These are phyloP conservation scores for Machimus rusticus DNA, from an alignment of 2,888 invertebrate species.

Conservation along the genomic window DNA sequence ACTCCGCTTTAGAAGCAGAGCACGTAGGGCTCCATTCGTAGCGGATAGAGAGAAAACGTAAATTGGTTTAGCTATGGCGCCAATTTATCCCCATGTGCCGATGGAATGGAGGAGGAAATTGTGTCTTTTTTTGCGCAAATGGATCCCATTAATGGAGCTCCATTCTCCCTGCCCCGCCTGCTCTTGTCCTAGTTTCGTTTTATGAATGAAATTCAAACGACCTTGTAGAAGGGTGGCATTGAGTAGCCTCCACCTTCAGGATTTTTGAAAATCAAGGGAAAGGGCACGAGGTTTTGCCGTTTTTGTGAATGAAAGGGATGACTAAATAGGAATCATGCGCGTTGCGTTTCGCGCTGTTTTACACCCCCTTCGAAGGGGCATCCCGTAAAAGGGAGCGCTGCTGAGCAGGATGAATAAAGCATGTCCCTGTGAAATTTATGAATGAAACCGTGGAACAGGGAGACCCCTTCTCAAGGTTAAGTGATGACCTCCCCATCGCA, in stretches of 20 bases:
- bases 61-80: constrained; percentile 9
- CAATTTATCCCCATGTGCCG: neutral
- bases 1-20: neutral
- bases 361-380: neutral
- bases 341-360: constrained; percentile 21
- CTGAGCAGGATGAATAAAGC: neutral
- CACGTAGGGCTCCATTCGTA: neutral
- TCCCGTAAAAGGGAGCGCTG: neutral
- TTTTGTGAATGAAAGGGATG: constrained; percentile 13
- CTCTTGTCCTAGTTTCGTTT: constrained; percentile 25
- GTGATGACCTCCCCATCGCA: neutral
- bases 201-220: constrained; percentile 46
- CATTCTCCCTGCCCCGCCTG: neutral
- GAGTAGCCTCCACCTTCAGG: neutral
- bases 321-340: neutral
- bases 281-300: neutral
- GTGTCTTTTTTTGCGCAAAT: neutral
- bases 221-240: constrained; percentile 42
- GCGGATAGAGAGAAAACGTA: neutral
- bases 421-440: constrained; percentile 43
- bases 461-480: neutral
- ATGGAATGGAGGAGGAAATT: neutral
- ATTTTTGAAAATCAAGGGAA: neutral
- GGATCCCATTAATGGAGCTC: neutral
- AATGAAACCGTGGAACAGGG: constrained; percentile 32